Base-by-base conservation (phyloP, 2,888 invertebrate genomes). In the Drosophila phalerata region DNA sequence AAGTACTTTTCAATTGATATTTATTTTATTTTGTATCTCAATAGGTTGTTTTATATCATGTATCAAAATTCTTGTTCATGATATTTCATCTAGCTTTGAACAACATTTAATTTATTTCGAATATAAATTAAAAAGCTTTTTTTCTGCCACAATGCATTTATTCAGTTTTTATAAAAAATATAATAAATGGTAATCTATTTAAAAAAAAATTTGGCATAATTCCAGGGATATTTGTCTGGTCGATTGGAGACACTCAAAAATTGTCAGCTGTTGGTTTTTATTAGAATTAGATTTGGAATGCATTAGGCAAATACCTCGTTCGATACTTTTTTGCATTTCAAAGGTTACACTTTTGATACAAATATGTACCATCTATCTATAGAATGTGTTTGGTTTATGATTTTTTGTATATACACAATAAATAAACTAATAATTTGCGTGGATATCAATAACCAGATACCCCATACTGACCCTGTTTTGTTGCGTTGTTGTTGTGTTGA, bases 351-450 rank as follows among this genome's bases (percentile, higher is more conserved):
- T 38, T 52, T 56, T 19, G 37, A 57, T 38, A 17, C 11, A 53
- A 53, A 53, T 38, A 53, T 42, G 13, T 6, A 37, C 1, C 37
- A 25, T 25, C 25, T 22, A 51, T 11, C 9, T 38, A 38, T 25
- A 34, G 4, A 15, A 25, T 25, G 13, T 22, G 15, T 47, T 37
- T 37, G n/a, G 15, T 38, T 49, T 28, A 17, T 17, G 37, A 6
- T 37, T 63, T 11, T 28, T 53, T n/a, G 11, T 38, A 8, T 45
- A 15, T 17, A 2, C 6, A 30, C 3, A 30, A 9, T 37, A 72
- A 69, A 69, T 42, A 64, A 56, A 73, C 62, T 47, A 70, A 63
- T 74, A 61, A 72, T 64, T 75, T 75, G 57, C 57, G 48, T 71
- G 48, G 40, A 43, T 74, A 57, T 64, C 71, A 67, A 71, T 67